A percentile compares a stretch with the other conserved stretches of the same genome.
These are phyloP conservation scores for Lepilemur ruficaudatus DNA, from an alignment of 2,797 vertebrate genomes.

Conservation along the genomic window DNA sequence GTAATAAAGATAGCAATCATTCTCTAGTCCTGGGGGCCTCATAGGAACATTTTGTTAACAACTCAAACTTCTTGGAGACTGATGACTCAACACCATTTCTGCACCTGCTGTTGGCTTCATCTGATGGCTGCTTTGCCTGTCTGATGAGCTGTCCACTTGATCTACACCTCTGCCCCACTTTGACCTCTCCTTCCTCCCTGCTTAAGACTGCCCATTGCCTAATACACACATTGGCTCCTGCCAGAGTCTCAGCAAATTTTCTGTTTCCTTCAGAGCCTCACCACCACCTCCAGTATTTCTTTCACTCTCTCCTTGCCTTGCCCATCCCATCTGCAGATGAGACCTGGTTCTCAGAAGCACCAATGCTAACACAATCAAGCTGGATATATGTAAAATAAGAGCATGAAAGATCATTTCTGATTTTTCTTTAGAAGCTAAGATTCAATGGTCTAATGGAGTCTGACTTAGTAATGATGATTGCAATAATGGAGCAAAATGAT, in stretches of 20 bases:
- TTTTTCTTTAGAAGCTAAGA: neutral
- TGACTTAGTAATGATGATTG: neutral
- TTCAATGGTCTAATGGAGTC: neutral
- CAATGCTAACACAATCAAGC: neutral
- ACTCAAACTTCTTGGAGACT: neutral
- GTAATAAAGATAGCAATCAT: neutral
- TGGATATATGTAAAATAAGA: neutral
- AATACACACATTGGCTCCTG: neutral
- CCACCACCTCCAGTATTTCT: neutral
- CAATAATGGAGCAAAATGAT: neutral
- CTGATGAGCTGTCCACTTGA: neutral
- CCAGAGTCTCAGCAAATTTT: neutral
- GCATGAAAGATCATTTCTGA: neutral
- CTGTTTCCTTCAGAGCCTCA: neutral
- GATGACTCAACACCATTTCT: neutral
- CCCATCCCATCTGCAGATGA: neutral
- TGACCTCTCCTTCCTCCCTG: neutral
- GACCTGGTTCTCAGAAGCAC: neutral
- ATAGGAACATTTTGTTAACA: neutral
- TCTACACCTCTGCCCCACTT: accelerated
- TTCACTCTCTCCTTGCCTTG: neutral
- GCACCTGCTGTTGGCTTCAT: neutral
- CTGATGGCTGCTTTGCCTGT: neutral
- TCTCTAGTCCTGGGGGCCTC: neutral
- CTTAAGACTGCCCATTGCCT: neutral